Evolutionary conservation across 2,888 invertebrate genomes (phyloP).

Genomic region (Drosophila maculinotata): DNA sequence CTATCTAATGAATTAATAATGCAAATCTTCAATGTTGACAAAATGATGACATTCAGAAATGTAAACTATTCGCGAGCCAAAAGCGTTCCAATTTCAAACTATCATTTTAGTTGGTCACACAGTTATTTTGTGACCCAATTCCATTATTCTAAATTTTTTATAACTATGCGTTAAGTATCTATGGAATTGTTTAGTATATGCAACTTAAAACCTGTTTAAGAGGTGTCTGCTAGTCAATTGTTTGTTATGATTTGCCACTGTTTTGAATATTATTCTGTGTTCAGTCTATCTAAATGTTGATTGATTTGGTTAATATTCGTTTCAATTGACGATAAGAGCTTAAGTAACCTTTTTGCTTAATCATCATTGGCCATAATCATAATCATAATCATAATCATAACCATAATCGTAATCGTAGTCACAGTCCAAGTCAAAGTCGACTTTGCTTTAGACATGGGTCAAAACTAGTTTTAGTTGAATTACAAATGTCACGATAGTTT

Average conservation of each 20-base stretch:
- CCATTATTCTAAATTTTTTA: not conserved
- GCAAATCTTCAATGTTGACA: too few relatives aligned
- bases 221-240: slow-evolving; percentile 14
- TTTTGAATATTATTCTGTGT: slow-evolving; percentile 11
- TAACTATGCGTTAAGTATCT: not conserved
- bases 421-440: slow-evolving; percentile 12
- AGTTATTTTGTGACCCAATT: too few relatives aligned
- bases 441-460: slow-evolving; percentile 8
- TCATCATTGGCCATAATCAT: slow-evolving; percentile 43
- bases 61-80: too few relatives aligned
- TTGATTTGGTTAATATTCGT: slow-evolving; percentile 21
- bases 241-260: not conserved
- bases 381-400: slow-evolving; percentile 5
- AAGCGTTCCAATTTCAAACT: too few relatives aligned
- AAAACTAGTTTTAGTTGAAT: slow-evolving; percentile 36
- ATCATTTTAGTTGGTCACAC: too few relatives aligned
- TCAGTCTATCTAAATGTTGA: slow-evolving; percentile 30
- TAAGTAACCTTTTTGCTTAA: slow-evolving; percentile 25
- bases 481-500: slow-evolving; percentile 22
- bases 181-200: not conserved
- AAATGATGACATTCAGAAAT: too few relatives aligned
- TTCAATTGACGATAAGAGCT: slow-evolving; percentile 11
- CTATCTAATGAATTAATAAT: too few relatives aligned
- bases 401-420: slow-evolving; percentile 18
- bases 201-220: not conserved